Conservation (phyloP, 2,888 invertebrate species). For the Cephus pygmeus region DNA sequence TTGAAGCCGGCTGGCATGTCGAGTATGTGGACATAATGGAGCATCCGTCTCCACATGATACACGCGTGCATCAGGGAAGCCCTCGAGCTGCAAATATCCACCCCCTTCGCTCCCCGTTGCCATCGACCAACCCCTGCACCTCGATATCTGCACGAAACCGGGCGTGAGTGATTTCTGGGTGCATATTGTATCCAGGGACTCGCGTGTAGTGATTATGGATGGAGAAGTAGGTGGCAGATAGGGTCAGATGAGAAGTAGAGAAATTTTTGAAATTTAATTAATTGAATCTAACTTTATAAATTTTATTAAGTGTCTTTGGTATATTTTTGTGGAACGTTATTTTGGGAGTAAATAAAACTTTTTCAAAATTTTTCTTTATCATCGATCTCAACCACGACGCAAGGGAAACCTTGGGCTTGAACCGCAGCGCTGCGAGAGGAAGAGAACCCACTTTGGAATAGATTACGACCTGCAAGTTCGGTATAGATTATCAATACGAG, state of each 20-base stretch:
- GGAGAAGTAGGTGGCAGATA: background rate
- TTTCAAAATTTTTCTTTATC: background rate
- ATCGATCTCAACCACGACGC: too few species aligned
- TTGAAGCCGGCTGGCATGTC: slow-evolving; percentile 60
- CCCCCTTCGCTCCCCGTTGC: background rate
- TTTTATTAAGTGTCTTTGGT: background rate
- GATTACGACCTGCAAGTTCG: too few species aligned
- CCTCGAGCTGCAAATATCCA: background rate
- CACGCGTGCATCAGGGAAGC: slow-evolving; percentile 32
- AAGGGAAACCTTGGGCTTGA: too few species aligned
- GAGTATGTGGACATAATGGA: slow-evolving; percentile 64
- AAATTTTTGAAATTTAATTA: too few species aligned
- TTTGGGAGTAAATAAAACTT: too few species aligned
- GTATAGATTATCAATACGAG: too few species aligned
- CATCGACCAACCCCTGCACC: background rate
- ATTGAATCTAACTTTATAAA: background rate
- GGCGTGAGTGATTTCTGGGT: background rate
- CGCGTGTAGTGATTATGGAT: background rate
- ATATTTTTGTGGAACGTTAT: background rate
- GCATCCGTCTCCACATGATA: slow-evolving; percentile 62
- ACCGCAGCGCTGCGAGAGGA: too few species aligned
- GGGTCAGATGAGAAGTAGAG: too few species aligned
- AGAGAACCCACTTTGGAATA: too few species aligned
- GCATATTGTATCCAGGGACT: background rate
- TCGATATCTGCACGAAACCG: background rate